These are phyloP conservation scores for Phocoena phocoena DNA, from an alignment of 2,113 vertebrate species.

Conservation along the genomic window DNA sequence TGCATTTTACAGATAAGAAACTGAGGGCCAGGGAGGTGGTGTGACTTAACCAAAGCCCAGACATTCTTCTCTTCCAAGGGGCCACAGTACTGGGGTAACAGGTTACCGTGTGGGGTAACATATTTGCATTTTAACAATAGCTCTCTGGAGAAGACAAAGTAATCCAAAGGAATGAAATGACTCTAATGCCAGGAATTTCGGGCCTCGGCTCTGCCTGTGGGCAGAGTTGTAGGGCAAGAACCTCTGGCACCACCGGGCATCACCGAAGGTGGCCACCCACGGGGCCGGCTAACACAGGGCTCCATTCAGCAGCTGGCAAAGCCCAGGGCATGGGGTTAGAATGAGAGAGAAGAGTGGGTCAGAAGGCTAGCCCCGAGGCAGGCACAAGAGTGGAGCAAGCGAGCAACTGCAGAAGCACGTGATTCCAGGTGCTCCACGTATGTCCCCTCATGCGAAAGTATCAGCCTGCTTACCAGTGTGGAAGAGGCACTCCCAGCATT, in stretches of 20 bases:
- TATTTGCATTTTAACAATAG: background rate
- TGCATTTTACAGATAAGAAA: background rate
- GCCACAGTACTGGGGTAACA: background rate
- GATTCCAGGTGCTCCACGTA: background rate
- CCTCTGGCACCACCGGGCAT: background rate
- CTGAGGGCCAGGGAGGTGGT: background rate
- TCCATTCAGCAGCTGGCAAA: slow-evolving; percentile 38
- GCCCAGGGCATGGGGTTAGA: background rate
- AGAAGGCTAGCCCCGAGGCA: background rate
- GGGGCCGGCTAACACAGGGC: background rate
- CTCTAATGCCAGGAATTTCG: background rate
- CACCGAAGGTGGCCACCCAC: slow-evolving; percentile 7
- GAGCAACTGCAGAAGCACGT: background rate
- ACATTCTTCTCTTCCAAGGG: too few species aligned
- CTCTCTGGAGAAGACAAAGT: background rate
- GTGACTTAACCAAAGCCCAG: background rate
- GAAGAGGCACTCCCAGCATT: background rate
- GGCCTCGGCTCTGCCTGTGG: slow-evolving; percentile 8
- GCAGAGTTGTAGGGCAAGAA: background rate
- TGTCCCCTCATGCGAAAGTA: background rate
- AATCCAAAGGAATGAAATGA: slow-evolving; percentile 39
- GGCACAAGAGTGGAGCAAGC: background rate
- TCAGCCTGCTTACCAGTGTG: background rate
- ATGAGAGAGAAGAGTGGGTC: background rate
- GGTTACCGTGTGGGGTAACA: background rate